phyloP scores from a whole-genome alignment of 2,113 vertebrate genomes.

The Rhadina sibilatrix region DNA sequence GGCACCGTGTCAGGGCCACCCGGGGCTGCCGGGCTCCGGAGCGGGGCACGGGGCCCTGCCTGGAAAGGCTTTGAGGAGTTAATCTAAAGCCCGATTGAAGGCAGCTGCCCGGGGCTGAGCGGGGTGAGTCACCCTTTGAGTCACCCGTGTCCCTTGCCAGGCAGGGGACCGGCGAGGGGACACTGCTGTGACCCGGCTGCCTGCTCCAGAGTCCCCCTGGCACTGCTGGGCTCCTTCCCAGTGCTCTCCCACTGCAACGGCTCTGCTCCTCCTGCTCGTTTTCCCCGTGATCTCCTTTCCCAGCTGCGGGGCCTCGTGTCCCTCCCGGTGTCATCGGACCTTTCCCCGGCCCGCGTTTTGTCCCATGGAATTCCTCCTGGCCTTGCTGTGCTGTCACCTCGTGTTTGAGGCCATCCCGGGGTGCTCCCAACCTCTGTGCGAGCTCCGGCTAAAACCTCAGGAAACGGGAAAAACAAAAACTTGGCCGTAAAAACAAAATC shows the following conservation, averaged over 20 bases:
- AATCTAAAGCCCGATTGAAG: neutral
- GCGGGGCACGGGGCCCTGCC: neutral
- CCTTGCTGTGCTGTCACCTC: accelerated
- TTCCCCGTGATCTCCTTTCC: accelerated
- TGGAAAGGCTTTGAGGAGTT: neutral
- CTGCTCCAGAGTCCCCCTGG: neutral
- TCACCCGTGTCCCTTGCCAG: neutral
- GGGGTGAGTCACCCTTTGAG: neutral
- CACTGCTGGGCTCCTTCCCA: accelerated
- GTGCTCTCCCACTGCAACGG: accelerated
- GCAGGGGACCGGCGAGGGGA: neutral
- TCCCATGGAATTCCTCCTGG: accelerated
- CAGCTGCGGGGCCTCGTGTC: neutral
- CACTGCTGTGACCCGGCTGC: neutral
- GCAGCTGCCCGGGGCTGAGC: neutral
- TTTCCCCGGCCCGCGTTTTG: accelerated
- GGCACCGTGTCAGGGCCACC: neutral
- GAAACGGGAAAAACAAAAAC: accelerated
- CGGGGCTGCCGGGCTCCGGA: too few relatives aligned
- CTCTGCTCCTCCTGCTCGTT: neutral
- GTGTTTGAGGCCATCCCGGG: accelerated
- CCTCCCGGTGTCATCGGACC: accelerated
- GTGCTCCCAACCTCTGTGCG: accelerated
- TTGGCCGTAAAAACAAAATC: accelerated
- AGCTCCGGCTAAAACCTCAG: neutral